Evolutionary conservation across 2,888 invertebrate species (phyloP).

Genomic region (Platycnemis pennipes): DNA sequence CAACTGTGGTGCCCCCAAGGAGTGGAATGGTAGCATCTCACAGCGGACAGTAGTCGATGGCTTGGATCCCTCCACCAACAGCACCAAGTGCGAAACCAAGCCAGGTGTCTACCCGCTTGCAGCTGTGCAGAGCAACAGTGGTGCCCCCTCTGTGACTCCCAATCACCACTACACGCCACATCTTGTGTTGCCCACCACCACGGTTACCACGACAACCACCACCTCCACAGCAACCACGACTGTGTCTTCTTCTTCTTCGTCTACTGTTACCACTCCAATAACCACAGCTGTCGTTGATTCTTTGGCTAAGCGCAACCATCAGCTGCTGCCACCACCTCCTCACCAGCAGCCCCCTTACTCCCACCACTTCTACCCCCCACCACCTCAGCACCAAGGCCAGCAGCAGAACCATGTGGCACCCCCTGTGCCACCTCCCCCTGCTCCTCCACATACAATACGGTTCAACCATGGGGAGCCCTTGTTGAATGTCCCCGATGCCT

Average conservation of each 20-base stretch:
- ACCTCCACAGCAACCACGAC: slow-evolving; percentile 48
- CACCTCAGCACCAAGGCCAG: slow-evolving; percentile 29
- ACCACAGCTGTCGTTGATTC: slow-evolving; percentile 38
- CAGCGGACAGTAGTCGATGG: slow-evolving; percentile 28
- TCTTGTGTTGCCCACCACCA: slow-evolving; percentile 15
- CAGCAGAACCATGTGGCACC: slow-evolving; percentile 7
- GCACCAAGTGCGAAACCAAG: slow-evolving; percentile 37
- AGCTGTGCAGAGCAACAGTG: slow-evolving; percentile 25
- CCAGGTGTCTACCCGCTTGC: slow-evolving; percentile 8
- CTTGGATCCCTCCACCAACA: slow-evolving; percentile 25
- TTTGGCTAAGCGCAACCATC: slow-evolving; percentile 40
- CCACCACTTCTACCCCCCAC: slow-evolving; percentile 38
- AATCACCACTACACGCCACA: slow-evolving; percentile 55
- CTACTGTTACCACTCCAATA: slow-evolving; percentile 19
- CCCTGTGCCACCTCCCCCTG: slow-evolving; percentile 29
- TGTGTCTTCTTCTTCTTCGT: slow-evolving; percentile 52
- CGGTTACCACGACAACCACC: slow-evolving; percentile 52
- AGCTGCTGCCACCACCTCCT: slow-evolving; percentile 36
- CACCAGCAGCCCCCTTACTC: slow-evolving; percentile 16
- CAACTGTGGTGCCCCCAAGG: slow-evolving; percentile 32
- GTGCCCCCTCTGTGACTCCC: slow-evolving; percentile 8
- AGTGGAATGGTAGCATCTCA: slow-evolving; percentile 48
- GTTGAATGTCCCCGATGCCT: slow-evolving; percentile 78
- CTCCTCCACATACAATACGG: slow-evolving; percentile 4
- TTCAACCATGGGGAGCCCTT: slow-evolving; percentile 75